Evolutionary conservation across 2,888 invertebrate genomes (phyloP).

Genomic region (Hylaea fasciaria): DNA sequence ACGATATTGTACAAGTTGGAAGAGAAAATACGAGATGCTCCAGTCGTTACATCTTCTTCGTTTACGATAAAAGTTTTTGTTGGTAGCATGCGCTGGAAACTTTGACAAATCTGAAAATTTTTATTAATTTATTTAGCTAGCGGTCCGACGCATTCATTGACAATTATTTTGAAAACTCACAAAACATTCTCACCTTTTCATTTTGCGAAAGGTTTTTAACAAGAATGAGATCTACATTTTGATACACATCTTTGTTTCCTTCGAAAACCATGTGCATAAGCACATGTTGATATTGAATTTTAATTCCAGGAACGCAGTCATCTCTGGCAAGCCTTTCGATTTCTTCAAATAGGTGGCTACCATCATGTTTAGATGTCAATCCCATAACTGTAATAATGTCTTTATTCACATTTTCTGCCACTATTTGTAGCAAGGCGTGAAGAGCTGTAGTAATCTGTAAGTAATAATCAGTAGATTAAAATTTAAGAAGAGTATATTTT

Average conservation of each 20-base stretch:
- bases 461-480: too few relatives aligned
- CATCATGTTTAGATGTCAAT: slow-evolving; percentile 20
- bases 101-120: slow-evolving; percentile 8
- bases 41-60: slow-evolving; percentile 3
- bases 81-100: background rate
- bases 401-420: slow-evolving; percentile 49
- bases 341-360: slow-evolving; percentile 29
- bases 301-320: slow-evolving; percentile 22
- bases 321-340: slow-evolving; percentile 22
- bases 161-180: too few relatives aligned
- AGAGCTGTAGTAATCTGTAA: slow-evolving; percentile 30
- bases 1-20: slow-evolving; percentile 8
- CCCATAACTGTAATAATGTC: slow-evolving; percentile 40
- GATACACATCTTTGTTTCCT: slow-evolving; percentile 10
- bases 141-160: background rate
- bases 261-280: too few relatives aligned
- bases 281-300: slow-evolving; percentile 34
- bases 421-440: slow-evolving; percentile 47
- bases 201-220: slow-evolving; percentile 41
- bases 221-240: slow-evolving; percentile 38
- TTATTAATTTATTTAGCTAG: too few relatives aligned
- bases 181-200: slow-evolving; percentile 33
- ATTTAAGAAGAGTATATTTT: too few relatives aligned
- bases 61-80: slow-evolving; percentile 12
- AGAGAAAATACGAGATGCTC: background rate